phyloP scores from a whole-genome alignment of 2,888 invertebrate genomes.

The Diploptera punctata region DNA sequence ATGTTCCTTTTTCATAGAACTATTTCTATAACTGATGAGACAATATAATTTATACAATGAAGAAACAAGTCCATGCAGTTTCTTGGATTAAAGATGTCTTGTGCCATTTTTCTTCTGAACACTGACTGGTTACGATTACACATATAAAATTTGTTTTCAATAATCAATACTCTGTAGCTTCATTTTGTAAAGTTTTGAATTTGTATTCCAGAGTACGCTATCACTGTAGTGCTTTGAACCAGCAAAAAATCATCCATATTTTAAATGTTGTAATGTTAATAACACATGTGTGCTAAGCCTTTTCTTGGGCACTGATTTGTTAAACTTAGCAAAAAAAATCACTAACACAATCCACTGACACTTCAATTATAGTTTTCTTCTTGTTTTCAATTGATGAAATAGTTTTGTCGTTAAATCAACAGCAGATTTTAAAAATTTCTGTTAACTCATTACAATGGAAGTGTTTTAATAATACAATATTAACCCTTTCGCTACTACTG shows the following conservation, averaged over 20 bases:
- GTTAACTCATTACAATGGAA: background rate
- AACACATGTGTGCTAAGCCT: background rate
- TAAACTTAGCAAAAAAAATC: slow-evolving; percentile 1
- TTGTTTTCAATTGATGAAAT: background rate
- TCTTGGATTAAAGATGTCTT: background rate
- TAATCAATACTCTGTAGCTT: background rate
- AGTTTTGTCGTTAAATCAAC: background rate
- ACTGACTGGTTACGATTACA: background rate
- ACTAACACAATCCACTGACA: slow-evolving; percentile 16
- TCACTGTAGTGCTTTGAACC: no score
- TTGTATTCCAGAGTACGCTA: no score
- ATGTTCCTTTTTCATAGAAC: slow-evolving; percentile 3
- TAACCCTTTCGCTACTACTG: slow-evolving; percentile 16
- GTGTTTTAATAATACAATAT: slow-evolving; percentile 14
- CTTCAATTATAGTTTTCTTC: background rate
- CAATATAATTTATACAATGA: background rate
- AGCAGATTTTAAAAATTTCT: background rate
- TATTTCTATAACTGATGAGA: background rate
- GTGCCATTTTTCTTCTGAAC: background rate
- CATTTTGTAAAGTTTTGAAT: no score
- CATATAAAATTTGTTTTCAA: slow-evolving; percentile 6
- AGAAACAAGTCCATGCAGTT: slow-evolving; percentile 2
- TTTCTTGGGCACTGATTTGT: background rate
- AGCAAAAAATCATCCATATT: no score
- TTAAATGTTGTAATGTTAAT: background rate